Percentiles rank a stretch among this genome's conserved stretches.
Evolutionary conservation across 2,888 invertebrate genomes (phyloP).

Genomic region (Rhimphoctona megacephalus): DNA sequence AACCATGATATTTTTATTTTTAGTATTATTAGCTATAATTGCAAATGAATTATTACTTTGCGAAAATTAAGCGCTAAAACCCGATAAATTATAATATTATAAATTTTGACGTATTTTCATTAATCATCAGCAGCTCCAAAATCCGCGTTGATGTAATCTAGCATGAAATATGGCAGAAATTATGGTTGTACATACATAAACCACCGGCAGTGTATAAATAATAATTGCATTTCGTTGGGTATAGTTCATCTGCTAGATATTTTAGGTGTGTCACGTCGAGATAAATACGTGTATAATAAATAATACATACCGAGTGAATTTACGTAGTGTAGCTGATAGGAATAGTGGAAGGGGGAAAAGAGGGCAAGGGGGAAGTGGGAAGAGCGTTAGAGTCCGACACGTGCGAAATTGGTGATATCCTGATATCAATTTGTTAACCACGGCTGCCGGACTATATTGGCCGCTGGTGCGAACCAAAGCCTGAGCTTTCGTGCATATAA

Average conservation of each 20-base stretch:
- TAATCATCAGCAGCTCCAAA: neutral
- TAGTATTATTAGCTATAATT: neutral
- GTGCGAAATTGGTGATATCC: conserved; percentile 68
- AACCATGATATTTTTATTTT: neutral
- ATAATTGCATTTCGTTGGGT: conserved; percentile 28
- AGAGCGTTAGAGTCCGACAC: conserved; percentile 56
- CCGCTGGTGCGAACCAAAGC: conserved; percentile 51
- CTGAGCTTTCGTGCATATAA: conserved; percentile 9
- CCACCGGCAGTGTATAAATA: conserved; percentile 41
- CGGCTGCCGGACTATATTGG: conserved; percentile 38
- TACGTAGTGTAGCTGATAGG: conserved; percentile 36
- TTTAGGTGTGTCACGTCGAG: neutral
- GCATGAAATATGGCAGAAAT: conserved; percentile 6
- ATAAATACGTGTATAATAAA: conserved; percentile 21
- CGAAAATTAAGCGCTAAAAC: neutral
- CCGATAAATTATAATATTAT: neutral
- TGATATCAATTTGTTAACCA: conserved; percentile 69
- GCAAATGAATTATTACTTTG: neutral
- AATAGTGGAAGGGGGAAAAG: neutral
- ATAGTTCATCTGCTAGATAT: conserved; percentile 15
- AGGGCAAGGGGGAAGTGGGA: conserved; percentile 1
- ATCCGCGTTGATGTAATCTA: conserved; percentile 2
- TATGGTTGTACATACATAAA: neutral
- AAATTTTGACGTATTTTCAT: neutral
- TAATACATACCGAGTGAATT: conserved; percentile 45